These are phyloP conservation scores for Troides oblongomaculatus DNA, from an alignment of 2,888 invertebrate species.

Conservation along the genomic window DNA sequence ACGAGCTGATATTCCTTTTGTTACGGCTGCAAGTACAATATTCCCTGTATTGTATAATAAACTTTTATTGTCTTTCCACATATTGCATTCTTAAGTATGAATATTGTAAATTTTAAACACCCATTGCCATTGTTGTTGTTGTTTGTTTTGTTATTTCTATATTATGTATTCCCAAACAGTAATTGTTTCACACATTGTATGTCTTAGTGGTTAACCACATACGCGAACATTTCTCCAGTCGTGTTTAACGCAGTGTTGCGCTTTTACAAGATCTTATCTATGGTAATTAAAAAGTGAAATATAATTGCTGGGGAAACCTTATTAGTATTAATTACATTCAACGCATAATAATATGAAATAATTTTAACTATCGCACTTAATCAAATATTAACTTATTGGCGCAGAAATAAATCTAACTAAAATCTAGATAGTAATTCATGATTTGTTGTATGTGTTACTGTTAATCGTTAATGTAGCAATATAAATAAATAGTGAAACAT, in stretches of 20 bases:
- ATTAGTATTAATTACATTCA: neutral
- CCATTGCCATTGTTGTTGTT: neutral
- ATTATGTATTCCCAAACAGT: conserved; percentile 5
- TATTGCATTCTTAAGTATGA: neutral
- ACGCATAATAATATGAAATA: neutral
- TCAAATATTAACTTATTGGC: neutral
- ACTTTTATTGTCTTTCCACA: neutral
- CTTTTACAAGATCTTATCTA: conserved; percentile 4
- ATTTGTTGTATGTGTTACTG: too few relatives aligned
- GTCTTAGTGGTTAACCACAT: conserved; percentile 33
- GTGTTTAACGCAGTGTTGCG: conserved; percentile 11
- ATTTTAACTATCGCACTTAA: neutral
- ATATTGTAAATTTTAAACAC: neutral
- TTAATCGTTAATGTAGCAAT: too few relatives aligned
- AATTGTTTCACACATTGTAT: conserved; percentile 27
- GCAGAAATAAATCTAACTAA: neutral
- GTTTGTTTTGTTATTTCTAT: neutral
- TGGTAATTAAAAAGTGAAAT: conserved; percentile 15
- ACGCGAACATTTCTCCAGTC: conserved; percentile 3
- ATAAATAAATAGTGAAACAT: too few relatives aligned
- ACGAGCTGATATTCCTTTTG: conserved; percentile 47
- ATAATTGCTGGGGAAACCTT: neutral
- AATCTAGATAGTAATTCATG: neutral
- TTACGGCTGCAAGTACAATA: conserved; percentile 36
- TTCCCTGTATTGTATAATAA: neutral